Percentiles rank a stretch among this genome's conserved stretches.
These are phyloP conservation scores for Neolamprologus longior DNA, from an alignment of 2,113 vertebrate genomes.

Conservation along the genomic window DNA sequence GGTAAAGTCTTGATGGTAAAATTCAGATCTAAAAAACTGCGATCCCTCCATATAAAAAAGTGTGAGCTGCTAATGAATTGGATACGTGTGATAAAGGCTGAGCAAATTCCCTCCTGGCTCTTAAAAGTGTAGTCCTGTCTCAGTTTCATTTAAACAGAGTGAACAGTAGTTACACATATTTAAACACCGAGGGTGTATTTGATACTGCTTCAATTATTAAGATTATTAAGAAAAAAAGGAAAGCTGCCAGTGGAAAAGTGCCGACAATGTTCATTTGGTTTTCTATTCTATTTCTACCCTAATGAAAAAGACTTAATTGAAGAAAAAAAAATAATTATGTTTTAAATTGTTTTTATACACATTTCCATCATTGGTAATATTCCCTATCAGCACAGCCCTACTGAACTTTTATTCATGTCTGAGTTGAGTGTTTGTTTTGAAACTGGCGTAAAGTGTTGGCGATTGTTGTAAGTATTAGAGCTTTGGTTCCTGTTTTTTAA, in stretches of 20 bases:
- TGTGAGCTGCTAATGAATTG: conserved; percentile 10
- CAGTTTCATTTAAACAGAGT: background rate
- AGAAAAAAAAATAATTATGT: background rate
- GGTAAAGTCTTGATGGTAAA: background rate
- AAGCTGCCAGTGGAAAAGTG: background rate
- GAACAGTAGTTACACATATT: background rate
- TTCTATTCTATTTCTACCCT: background rate
- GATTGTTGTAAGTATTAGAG: background rate
- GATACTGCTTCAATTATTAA: background rate
- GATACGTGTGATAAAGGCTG: conserved; percentile 11
- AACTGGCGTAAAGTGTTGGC: background rate
- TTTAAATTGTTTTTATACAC: background rate
- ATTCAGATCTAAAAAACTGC: conserved; percentile 12
- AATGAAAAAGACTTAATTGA: background rate
- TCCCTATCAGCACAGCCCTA: background rate
- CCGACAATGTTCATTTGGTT: background rate
- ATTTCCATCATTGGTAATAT: background rate
- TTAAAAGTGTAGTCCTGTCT: background rate
- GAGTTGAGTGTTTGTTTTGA: background rate
- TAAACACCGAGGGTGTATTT: background rate
- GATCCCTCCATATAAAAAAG: background rate
- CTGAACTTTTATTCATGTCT: background rate
- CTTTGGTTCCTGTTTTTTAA: background rate
- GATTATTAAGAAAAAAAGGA: background rate
- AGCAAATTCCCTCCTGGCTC: conserved; percentile 6